These are phyloP conservation scores for Jordanella pulchra DNA, from an alignment of 2,797 vertebrate genomes.

Conservation along the genomic window DNA sequence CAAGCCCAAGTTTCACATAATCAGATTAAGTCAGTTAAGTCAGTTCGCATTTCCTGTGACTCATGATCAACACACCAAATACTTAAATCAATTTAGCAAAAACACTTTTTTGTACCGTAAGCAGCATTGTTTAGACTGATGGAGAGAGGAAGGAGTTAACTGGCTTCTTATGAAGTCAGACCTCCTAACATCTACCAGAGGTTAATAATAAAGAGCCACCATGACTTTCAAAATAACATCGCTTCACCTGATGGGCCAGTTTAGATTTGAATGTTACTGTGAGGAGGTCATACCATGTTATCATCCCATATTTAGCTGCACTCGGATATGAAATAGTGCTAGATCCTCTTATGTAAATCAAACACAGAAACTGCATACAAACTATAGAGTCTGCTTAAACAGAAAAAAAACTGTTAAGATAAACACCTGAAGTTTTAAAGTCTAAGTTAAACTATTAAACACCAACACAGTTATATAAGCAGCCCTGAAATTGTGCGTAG, in stretches of 20 bases:
- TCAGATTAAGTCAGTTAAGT: background rate
- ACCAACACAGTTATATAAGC: too few species aligned
- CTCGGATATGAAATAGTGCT: too few species aligned
- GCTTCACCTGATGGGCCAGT: too few species aligned
- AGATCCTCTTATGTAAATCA: background rate
- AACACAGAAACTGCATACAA: background rate
- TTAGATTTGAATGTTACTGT: background rate
- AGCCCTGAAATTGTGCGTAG: too few species aligned
- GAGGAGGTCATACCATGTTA: background rate
- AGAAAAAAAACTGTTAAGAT: too few species aligned
- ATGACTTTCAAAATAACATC: background rate
- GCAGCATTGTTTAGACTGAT: background rate
- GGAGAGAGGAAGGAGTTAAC: background rate
- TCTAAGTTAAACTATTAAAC: too few species aligned
- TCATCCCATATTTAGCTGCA: too few species aligned
- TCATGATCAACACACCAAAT: background rate
- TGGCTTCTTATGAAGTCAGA: background rate
- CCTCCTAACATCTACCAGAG: background rate
- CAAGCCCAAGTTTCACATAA: background rate
- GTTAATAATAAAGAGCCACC: background rate
- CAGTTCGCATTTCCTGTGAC: background rate
- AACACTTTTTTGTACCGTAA: too few species aligned
- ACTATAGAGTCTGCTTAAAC: background rate
- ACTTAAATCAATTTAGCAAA: background rate
- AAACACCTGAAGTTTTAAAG: too few species aligned